A percentile compares a stretch with the other conserved stretches of the same genome.
These are phyloP conservation scores for Agrotis segetum DNA, from an alignment of 2,888 invertebrate genomes.

Conservation along the genomic window DNA sequence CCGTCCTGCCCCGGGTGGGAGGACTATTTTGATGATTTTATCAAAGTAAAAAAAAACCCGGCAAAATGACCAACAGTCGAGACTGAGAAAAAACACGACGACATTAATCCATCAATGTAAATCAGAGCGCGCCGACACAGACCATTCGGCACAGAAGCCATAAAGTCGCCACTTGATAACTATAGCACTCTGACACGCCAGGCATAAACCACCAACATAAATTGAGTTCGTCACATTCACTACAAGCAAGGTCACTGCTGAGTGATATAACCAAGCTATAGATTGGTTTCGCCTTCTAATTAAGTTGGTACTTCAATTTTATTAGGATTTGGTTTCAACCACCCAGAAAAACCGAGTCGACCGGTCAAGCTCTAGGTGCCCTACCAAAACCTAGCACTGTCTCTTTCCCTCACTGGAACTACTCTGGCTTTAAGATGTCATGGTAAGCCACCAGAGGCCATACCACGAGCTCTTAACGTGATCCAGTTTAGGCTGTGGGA, in stretches of 20 bases:
- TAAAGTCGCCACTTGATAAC: conserved; percentile 31
- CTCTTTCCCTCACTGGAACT: too few relatives aligned
- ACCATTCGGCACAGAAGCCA: conserved; percentile 37
- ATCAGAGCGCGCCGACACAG: conserved; percentile 21
- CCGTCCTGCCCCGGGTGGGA: too few relatives aligned
- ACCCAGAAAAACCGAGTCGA: too few relatives aligned
- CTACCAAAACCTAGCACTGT: too few relatives aligned
- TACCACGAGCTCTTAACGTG: too few relatives aligned
- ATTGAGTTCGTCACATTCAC: conserved; percentile 36
- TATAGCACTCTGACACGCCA: conserved; percentile 43
- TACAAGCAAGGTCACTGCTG: conserved; percentile 17
- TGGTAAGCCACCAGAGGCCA: too few relatives aligned
- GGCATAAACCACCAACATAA: conserved; percentile 34
- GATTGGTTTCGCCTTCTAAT: not conserved
- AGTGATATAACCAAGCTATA: conserved; percentile 19
- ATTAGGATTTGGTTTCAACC: not conserved
- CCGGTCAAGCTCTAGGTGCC: too few relatives aligned
- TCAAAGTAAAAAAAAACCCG: too few relatives aligned
- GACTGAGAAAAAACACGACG: conserved; percentile 2
- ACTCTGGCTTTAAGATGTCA: too few relatives aligned
- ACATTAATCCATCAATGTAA: conserved; percentile 23
- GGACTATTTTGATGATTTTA: too few relatives aligned
- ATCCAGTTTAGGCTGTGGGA: too few relatives aligned
- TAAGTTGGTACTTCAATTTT: not conserved
- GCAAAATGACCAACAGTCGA: too few relatives aligned